These are phyloP conservation scores for Ormyrus thymus DNA, from an alignment of 2,888 invertebrate genomes.

Conservation along the genomic window DNA sequence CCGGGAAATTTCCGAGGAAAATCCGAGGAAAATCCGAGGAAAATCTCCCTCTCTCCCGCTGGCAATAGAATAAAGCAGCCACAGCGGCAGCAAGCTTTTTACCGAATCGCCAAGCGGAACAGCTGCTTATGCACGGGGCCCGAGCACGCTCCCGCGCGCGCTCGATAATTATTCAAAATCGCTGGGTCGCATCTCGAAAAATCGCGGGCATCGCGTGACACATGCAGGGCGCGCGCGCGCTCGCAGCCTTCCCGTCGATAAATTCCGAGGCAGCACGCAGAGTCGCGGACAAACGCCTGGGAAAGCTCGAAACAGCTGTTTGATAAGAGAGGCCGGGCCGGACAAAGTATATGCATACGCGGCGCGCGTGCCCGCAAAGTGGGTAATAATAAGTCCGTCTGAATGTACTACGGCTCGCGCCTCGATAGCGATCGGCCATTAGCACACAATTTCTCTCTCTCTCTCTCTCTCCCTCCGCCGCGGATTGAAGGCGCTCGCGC, in stretches of 20 bases:
- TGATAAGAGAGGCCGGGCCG: no score
- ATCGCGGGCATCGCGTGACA: constrained; percentile 8
- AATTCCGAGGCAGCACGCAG: not conserved
- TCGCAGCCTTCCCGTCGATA: not conserved
- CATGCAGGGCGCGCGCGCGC: not conserved
- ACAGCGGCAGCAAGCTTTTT: no score
- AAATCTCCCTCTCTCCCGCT: no score
- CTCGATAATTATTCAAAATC: constrained; percentile 12
- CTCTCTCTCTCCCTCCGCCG: not conserved
- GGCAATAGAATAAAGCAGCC: no score
- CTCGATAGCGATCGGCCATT: constrained; percentile 62
- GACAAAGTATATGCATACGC: no score
- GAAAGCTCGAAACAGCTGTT: no score
- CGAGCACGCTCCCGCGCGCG: no score
- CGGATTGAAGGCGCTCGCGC: no score
- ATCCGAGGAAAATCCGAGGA: no score
- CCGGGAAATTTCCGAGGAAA: no score
- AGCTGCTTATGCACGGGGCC: no score
- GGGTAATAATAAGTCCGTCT: constrained; percentile 50
- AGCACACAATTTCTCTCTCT: constrained; percentile 60
- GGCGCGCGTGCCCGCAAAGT: constrained; percentile 2
- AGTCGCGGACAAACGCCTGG: not conserved
- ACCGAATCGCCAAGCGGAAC: no score
- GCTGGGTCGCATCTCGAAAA: constrained; percentile 8
- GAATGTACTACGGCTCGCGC: constrained; percentile 56